These are phyloP conservation scores for Aethes cnicana DNA, from an alignment of 2,888 invertebrate genomes.

Conservation along the genomic window DNA sequence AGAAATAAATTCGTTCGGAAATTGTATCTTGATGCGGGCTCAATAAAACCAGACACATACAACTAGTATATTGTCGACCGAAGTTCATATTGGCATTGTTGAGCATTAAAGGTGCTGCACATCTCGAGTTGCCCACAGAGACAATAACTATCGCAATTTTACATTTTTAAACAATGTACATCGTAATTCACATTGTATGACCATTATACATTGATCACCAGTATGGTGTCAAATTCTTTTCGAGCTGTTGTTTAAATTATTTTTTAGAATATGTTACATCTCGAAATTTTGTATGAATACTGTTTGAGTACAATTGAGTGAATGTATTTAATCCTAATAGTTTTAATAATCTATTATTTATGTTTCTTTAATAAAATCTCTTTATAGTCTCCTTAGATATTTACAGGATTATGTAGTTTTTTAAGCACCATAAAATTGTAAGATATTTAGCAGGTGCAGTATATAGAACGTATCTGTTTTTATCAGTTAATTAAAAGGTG, in stretches of 20 bases:
- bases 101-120: too few relatives aligned
- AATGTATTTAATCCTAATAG: slow-evolving; percentile 78
- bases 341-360: slow-evolving; percentile 58
- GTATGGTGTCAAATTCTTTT: slow-evolving; percentile 5
- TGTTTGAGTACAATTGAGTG: slow-evolving; percentile 65
- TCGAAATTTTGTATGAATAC: slow-evolving; percentile 59
- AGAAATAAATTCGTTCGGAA: too few relatives aligned
- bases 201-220: not conserved
- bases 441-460: slow-evolving; percentile 54
- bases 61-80: too few relatives aligned
- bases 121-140: not conserved
- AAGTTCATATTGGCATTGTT: too few relatives aligned
- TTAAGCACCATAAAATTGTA: slow-evolving; percentile 58
- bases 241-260: slow-evolving; percentile 49
- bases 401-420: slow-evolving; percentile 57
- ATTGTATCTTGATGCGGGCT: too few relatives aligned
- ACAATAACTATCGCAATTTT: not conserved
- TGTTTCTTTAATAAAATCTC: slow-evolving; percentile 56
- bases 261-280: slow-evolving; percentile 55
- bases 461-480: slow-evolving; percentile 72
- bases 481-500: slow-evolving; percentile 79
- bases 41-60: too few relatives aligned
- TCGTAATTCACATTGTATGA: slow-evolving; percentile 8
- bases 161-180: slow-evolving; percentile 23
- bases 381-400: slow-evolving; percentile 53